Percentiles rank a stretch among this genome's conserved stretches.
phyloP scores from a whole-genome alignment of 2,888 invertebrate species.

The Physocephala rufipes region DNA sequence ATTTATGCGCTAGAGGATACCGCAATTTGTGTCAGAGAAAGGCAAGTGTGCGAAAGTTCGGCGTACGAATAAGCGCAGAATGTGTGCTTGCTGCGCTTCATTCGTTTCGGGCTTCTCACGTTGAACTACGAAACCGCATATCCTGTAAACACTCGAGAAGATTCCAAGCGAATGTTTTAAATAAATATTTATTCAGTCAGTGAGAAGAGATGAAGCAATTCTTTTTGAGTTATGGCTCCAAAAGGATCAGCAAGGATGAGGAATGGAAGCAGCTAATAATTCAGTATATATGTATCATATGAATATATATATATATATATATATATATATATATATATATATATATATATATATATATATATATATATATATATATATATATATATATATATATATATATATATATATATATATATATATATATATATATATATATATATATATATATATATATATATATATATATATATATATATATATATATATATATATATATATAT shows the following conservation, averaged over 20 bases:
- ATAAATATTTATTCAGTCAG: conserved; percentile 28
- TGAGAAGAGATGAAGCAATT: not conserved
- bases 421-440: too few relatives aligned
- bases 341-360: too few relatives aligned
- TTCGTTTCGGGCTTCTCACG: not conserved
- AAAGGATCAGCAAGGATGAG: not conserved
- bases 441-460: too few relatives aligned
- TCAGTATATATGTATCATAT: too few relatives aligned
- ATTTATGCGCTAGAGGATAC: conserved; percentile 22
- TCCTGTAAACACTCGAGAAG: conserved; percentile 10
- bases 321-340: too few relatives aligned
- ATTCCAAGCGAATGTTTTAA: conserved; percentile 23
- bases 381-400: too few relatives aligned
- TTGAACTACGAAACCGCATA: conserved; percentile 18
- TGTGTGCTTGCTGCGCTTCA: conserved; percentile 2
- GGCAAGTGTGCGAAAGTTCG: not conserved
- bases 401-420: too few relatives aligned
- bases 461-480: too few relatives aligned
- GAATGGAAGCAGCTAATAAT: too few relatives aligned
- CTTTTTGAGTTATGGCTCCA: not conserved
- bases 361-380: too few relatives aligned
- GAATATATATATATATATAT: too few relatives aligned
- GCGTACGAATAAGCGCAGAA: conserved; percentile 1
- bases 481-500: too few relatives aligned
- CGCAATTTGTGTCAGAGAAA: not conserved